Base-by-base conservation (phyloP, 2,888 invertebrate species). In the Drosophila monieri region DNA sequence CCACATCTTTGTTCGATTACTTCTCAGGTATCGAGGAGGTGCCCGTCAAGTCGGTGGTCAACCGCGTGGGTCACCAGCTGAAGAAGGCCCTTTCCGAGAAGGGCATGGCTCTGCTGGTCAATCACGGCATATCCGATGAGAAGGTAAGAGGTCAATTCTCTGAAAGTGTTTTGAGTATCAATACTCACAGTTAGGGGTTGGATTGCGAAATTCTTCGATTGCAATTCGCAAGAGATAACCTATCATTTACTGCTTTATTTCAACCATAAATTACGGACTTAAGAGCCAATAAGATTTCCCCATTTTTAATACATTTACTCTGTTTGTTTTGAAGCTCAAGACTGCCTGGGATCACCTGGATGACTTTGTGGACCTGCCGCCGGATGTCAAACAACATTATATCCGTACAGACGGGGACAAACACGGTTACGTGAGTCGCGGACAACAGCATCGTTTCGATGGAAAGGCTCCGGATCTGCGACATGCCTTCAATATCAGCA, bases 71-170 rank as follows among this genome's bases (percentile, higher is more conserved):
- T 6, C 93, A 93, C 77, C 95, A 95, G 89, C 91, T 95, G 80
- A 93, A 94, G 81, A 93, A 94, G 84, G 95, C 95, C 15, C 93
- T 95, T 69, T 93, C 93, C 79, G 93, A 93, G 81, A 95, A 95
- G 90, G 95, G 95, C 72, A 92, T 95, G 83, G 95, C 95, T 32
- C 92, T 95, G 88, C 93, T 95, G 76, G 95, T 95, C 84, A 95
- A 95, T 92, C 95, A 95, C 89, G 95, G 95, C 77, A 94, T 95
- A 80, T 93, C 95, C 64, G 94, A 95, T 77, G 94, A 95, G 88
- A 95, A 95, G 94, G 95, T 95, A 91, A 57, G 55, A 6, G 2
- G 4, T 32, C 32, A 3, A 10, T 10, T 10, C 12, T 10, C 6
- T 35, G 5, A n/a, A 35, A 3, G 9, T 3, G 12, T 37, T 14